Evolutionary conservation across 2,888 invertebrate genomes (phyloP), one percentile per base, ranked within the genome.

Genomic region (Phyto melanocephala): DNA sequence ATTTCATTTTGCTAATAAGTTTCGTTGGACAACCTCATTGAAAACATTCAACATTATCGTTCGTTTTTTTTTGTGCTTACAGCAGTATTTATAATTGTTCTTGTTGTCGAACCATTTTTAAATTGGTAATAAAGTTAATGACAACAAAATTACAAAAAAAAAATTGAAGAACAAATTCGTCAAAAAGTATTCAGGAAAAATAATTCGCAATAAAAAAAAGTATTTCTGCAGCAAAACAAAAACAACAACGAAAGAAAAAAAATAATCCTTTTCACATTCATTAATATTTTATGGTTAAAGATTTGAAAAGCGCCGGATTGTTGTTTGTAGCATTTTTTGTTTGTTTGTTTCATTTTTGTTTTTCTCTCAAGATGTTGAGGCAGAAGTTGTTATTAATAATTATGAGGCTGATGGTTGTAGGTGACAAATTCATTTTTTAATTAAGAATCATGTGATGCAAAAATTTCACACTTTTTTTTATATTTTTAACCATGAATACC

Each of bases 371-470:
- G 40, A 40, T n/a, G 42, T 45, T 42, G 24, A 24, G 56, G 52
- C 22, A 50, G 75, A 40, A 37, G 35, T 35, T 58, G 47, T 56
- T 42, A 24, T 6, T 58, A 17, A 17, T 45, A 17, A 20, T 35
- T 4, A 8, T 15, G 22, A 15, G 13, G n/a, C n/a, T n/a, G 52
- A 6, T 45, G 65, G 37, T 75, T 40, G 50, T 54, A 75, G 70
- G 78, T 82, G 78, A 79, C 82, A 79, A 82, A 79, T 75, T 82
- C 63, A 78, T 68, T 70, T 81, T 79, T 82, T 82, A 82, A 82
- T 82, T 82, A 82, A 79, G 78, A 70, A 60, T 70, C 78, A 79
- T 58, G 54, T 74, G 74, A 50, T 45, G 68, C 67, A 78, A 56
- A 65, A 63, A 58, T 40, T 50, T 50, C 24, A 78, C 65, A 71